Conservation (phyloP, 2,797 vertebrate genomes). For the Enteromius viviparus region DNA sequence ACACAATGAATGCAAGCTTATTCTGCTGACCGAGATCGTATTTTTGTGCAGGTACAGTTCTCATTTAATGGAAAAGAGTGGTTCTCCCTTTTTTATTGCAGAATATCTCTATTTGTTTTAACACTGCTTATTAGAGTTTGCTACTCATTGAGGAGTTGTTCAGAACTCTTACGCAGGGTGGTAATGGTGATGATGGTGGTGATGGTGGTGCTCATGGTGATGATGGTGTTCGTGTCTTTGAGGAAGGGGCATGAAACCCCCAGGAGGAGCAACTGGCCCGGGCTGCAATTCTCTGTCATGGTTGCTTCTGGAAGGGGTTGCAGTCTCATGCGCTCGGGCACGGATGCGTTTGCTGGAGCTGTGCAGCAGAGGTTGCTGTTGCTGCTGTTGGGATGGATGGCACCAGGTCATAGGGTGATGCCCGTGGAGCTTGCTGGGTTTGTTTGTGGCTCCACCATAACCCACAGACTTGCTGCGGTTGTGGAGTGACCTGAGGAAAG, state of each 20-base stretch:
- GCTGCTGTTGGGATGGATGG: constrained; percentile 58
- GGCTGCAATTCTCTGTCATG: constrained; percentile 75
- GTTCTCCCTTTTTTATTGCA: neutral
- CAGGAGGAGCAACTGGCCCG: constrained; percentile 75
- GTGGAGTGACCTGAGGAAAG: constrained; percentile 79
- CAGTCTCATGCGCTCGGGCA: constrained; percentile 78
- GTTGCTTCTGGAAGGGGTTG: constrained; percentile 72
- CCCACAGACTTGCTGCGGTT: constrained; percentile 71
- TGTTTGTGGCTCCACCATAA: constrained; percentile 51
- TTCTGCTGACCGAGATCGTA: neutral
- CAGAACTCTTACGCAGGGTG: constrained; percentile 60
- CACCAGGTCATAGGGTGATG: constrained; percentile 62
- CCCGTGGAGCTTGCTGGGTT: constrained; percentile 60
- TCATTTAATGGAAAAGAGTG: neutral
- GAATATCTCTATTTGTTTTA: neutral
- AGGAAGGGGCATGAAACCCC: constrained; percentile 75
- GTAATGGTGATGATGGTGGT: constrained; percentile 89
- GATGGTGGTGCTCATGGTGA: constrained; percentile 88
- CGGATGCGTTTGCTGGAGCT: constrained; percentile 84
- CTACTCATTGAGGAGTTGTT: constrained; percentile 31
- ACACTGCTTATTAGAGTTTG: neutral
- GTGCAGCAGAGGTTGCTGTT: constrained; percentile 70
- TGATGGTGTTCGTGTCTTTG: constrained; percentile 91
- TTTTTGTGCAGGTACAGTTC: neutral
- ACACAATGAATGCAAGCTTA: neutral